phyloP scores from a whole-genome alignment of 2,113 vertebrate species.

The Genyomyrus donnyi region DNA sequence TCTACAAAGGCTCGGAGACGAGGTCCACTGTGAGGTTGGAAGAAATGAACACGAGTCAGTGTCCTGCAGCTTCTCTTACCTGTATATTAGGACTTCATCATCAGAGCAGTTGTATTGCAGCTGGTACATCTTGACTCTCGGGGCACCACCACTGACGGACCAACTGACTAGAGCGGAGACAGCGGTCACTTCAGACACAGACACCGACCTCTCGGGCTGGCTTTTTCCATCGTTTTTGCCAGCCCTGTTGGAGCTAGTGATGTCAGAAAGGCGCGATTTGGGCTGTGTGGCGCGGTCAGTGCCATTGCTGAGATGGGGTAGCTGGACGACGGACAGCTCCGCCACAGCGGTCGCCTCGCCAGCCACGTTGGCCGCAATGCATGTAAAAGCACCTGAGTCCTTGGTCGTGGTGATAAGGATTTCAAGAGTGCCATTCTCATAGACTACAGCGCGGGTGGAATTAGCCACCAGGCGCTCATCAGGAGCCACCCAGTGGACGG shows the following conservation, averaged over 20 bases:
- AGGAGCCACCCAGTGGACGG: slow-evolving; percentile 87
- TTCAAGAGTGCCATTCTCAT: slow-evolving; percentile 81
- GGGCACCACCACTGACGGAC: slow-evolving; percentile 78
- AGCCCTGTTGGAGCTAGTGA: slow-evolving; percentile 76
- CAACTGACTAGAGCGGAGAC: slow-evolving; percentile 82
- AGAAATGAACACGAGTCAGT: background rate
- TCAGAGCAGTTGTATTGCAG: slow-evolving; percentile 92
- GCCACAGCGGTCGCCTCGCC: slow-evolving; percentile 79
- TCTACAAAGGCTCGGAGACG: background rate
- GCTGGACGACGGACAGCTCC: slow-evolving; percentile 83
- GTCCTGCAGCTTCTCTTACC: slow-evolving; percentile 53
- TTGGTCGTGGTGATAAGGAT: slow-evolving; percentile 84
- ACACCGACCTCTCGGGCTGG: slow-evolving; percentile 68
- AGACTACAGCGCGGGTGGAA: slow-evolving; percentile 72
- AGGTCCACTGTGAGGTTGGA: background rate
- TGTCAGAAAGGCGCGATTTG: slow-evolving; percentile 83
- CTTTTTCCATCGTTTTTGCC: slow-evolving; percentile 64
- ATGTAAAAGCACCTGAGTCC: slow-evolving; percentile 86
- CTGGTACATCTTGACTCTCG: slow-evolving; percentile 92
- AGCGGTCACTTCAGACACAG: slow-evolving; percentile 80
- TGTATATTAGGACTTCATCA: slow-evolving; percentile 90
- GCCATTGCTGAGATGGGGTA: slow-evolving; percentile 80
- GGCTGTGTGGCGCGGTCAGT: slow-evolving; percentile 66
- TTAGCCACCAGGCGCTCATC: slow-evolving; percentile 79
- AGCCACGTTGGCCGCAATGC: slow-evolving; percentile 84